Evolutionary conservation across 2,113 vertebrate species (phyloP).

Genomic region (Hiodon tergisus): DNA sequence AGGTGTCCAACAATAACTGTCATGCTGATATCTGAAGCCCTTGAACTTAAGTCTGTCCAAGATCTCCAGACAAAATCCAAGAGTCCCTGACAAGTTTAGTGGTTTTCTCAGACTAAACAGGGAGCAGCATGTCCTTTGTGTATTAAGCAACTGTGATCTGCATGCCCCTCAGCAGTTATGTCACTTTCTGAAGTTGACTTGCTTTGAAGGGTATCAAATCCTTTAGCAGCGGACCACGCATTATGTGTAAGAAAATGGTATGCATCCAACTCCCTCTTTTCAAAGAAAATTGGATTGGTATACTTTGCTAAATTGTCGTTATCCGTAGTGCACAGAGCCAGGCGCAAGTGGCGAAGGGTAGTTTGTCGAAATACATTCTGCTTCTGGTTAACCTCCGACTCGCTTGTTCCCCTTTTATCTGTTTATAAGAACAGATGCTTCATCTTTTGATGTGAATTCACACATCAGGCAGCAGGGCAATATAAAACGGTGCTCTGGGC

Average conservation of each 20-base stretch:
- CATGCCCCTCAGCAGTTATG: neutral
- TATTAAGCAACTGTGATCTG: neutral
- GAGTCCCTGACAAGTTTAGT: no score
- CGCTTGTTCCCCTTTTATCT: constrained; percentile 23
- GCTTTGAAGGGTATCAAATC: neutral
- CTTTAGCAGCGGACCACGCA: constrained; percentile 6
- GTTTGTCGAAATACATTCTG: constrained; percentile 5
- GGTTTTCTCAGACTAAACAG: no score
- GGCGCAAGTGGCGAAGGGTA: neutral
- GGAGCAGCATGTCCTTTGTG: neutral
- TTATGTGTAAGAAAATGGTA: neutral
- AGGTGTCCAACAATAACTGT: no score
- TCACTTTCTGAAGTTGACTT: neutral
- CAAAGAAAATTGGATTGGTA: neutral
- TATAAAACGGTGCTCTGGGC: constrained; percentile 38
- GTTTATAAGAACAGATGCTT: constrained; percentile 30
- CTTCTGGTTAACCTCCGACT: constrained; percentile 26
- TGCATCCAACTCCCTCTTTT: neutral
- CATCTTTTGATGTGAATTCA: constrained; percentile 34
- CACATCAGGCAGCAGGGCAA: constrained; percentile 34
- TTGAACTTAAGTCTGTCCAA: no score
- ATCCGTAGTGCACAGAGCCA: neutral
- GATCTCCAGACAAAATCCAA: no score
- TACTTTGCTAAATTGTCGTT: neutral
- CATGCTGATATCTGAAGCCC: no score